A percentile compares a stretch with the other conserved stretches of the same genome.
Evolutionary conservation across 2,888 invertebrate species (phyloP).

Genomic region (Melanostoma scalare): DNA sequence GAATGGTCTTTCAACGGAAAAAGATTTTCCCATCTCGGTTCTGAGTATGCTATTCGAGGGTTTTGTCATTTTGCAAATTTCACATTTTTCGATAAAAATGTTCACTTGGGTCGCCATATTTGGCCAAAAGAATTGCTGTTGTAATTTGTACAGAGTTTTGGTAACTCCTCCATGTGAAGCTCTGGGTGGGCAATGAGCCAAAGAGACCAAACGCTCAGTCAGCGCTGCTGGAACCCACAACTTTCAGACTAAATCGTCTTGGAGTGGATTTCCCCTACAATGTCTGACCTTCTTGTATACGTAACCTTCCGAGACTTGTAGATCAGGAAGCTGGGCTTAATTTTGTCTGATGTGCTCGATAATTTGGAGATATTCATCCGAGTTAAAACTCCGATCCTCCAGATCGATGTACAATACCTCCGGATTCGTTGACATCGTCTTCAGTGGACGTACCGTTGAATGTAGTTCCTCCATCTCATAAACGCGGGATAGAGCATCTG

Average conservation of each 20-base stretch:
- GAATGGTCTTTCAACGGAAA: conserved; percentile 14
- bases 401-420: conserved; percentile 3
- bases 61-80: conserved; percentile 19
- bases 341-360: neutral
- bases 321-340: conserved; percentile 3
- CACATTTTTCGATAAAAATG: neutral
- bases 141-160: neutral
- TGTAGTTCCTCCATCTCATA: neutral
- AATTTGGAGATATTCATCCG: neutral
- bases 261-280: neutral
- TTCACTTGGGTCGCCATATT: conserved; percentile 11
- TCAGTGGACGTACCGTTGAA: neutral
- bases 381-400: neutral
- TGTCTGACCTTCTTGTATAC: conserved; percentile 4
- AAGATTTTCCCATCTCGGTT: conserved; percentile 7
- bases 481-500: conserved; percentile 1
- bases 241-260: conserved; percentile 15
- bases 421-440: no score
- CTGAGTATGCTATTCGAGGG: neutral
- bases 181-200: conserved; percentile 13
- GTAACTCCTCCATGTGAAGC: neutral
- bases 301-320: neutral
- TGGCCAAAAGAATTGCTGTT: conserved; percentile 18
- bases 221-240: conserved; percentile 16
- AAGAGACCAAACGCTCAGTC: neutral